Percentiles rank a stretch among this genome's conserved stretches.
phyloP scores from a whole-genome alignment of 1,140 invertebrate genomes.

The Tribolium castaneum region DNA sequence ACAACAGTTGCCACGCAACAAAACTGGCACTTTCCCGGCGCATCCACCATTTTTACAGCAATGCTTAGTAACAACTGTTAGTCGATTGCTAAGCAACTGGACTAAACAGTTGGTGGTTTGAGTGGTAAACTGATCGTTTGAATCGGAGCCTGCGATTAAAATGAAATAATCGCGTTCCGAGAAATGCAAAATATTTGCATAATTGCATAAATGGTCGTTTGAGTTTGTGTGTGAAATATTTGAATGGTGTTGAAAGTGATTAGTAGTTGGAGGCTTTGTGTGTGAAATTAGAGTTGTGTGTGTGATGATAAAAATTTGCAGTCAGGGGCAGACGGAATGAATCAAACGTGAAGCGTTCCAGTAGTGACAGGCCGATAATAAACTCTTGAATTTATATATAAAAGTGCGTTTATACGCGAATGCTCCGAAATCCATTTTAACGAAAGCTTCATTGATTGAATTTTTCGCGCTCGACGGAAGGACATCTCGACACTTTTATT shows the following conservation, averaged over 20 bases:
- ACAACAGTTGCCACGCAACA: too few relatives aligned
- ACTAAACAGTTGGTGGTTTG: too few relatives aligned
- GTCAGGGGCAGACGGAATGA: not conserved
- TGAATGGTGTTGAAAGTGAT: not conserved
- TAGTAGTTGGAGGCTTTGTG: too few relatives aligned
- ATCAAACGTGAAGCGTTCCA: not conserved
- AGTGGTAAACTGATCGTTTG: too few relatives aligned
- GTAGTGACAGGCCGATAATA: constrained; percentile 15
- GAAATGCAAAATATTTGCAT: constrained; percentile 6
- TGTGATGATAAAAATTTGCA: not conserved
- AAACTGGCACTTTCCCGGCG: not conserved
- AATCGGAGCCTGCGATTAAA: not conserved
- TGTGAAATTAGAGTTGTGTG: not conserved
- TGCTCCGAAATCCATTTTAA: constrained; percentile 24
- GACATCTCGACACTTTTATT: constrained; percentile 33
- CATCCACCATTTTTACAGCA: not conserved
- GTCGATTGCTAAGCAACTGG: too few relatives aligned
- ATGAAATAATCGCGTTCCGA: not conserved
- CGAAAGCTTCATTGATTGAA: constrained; percentile 28
- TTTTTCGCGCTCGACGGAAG: constrained; percentile 28
- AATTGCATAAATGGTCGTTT: not conserved
- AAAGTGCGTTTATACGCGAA: constrained; percentile 20
- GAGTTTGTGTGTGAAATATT: too few relatives aligned
- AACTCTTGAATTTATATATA: constrained; percentile 20
- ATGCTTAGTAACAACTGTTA: too few relatives aligned